Conservation (phyloP, 2,888 invertebrate species). For the Atethmia centrago region DNA sequence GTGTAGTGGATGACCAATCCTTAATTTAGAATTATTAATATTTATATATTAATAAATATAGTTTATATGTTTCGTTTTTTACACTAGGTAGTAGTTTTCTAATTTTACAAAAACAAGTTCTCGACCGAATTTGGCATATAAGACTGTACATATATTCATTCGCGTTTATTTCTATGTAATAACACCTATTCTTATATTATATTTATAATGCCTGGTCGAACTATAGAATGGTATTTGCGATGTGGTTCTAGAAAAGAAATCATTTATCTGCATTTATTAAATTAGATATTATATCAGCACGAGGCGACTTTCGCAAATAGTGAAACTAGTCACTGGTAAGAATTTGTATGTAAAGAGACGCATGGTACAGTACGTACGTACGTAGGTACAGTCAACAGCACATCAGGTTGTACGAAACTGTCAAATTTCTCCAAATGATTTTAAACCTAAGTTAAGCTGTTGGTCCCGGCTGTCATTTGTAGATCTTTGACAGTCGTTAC, state of each 20-base stretch:
- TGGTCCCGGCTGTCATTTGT: no score
- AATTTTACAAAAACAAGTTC: slow-evolving; percentile 46
- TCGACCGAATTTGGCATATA: slow-evolving; percentile 56
- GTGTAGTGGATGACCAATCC: slow-evolving; percentile 43
- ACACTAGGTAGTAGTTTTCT: slow-evolving; percentile 37
- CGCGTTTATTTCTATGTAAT: slow-evolving; percentile 26
- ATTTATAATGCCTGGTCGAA: slow-evolving; percentile 13
- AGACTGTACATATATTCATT: slow-evolving; percentile 61
- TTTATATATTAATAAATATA: slow-evolving; percentile 23
- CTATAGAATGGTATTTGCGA: slow-evolving; percentile 34
- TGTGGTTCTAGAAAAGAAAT: slow-evolving; percentile 34
- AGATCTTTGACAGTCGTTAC: no score
- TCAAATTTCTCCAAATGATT: no score
- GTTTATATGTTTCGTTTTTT: slow-evolving; percentile 38
- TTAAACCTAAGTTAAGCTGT: no score
- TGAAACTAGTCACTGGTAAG: slow-evolving; percentile 58
- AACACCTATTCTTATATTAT: slow-evolving; percentile 23
- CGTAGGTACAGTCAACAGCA: no score
- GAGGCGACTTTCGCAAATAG: slow-evolving; percentile 28
- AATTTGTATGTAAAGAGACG: slow-evolving; percentile 20
- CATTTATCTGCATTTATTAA: slow-evolving; percentile 58
- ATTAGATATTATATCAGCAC: slow-evolving; percentile 36
- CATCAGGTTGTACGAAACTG: no score
- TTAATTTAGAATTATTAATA: slow-evolving; percentile 30
- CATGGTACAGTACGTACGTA: no score